A percentile compares a stretch with the other conserved stretches of the same genome.
phyloP scores from a whole-genome alignment of 2,888 invertebrate genomes.

The Toxonevra muliebris region DNA sequence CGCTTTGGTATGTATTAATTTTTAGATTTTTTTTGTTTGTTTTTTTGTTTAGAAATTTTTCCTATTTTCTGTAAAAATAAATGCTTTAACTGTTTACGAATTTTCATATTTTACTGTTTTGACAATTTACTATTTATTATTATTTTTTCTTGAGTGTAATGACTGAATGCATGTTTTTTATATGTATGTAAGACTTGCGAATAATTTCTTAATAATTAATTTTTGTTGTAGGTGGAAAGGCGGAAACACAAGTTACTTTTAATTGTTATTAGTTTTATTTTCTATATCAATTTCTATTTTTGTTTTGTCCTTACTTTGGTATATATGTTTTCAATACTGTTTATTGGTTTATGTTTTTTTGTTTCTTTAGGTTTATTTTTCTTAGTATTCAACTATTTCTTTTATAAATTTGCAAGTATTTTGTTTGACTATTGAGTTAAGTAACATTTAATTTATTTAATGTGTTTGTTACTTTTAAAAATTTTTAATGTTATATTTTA shows the following conservation, averaged over 20 bases:
- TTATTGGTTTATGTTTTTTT: constrained; percentile 37
- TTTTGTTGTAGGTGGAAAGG: constrained; percentile 40
- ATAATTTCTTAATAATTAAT: constrained; percentile 18
- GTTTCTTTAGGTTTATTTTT: constrained; percentile 9
- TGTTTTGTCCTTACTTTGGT: constrained; percentile 29
- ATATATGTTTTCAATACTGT: neutral
- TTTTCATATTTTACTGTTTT: constrained; percentile 4
- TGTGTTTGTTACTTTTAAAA: constrained; percentile 26
- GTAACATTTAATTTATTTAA: constrained; percentile 19
- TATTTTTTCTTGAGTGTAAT: constrained; percentile 23
- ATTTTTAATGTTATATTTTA: constrained; percentile 22
- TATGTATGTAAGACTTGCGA: constrained; percentile 21
- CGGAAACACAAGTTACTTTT: constrained; percentile 40
- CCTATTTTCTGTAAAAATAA: constrained; percentile 38
- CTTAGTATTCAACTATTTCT: neutral
- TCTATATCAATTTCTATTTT: constrained; percentile 15
- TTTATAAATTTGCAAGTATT: constrained; percentile 11
- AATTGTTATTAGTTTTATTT: constrained; percentile 11
- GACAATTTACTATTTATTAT: neutral
- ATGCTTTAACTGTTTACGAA: constrained; percentile 35
- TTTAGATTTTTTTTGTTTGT: constrained; percentile 26
- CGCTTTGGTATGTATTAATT: no score
- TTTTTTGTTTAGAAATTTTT: constrained; percentile 30
- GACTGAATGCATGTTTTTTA: constrained; percentile 26
- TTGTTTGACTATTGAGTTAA: constrained; percentile 9